A percentile compares a stretch with the other conserved stretches of the same genome.
These are phyloP conservation scores for Geophilus truncorum DNA, from an alignment of 2,888 invertebrate species.

Conservation along the genomic window DNA sequence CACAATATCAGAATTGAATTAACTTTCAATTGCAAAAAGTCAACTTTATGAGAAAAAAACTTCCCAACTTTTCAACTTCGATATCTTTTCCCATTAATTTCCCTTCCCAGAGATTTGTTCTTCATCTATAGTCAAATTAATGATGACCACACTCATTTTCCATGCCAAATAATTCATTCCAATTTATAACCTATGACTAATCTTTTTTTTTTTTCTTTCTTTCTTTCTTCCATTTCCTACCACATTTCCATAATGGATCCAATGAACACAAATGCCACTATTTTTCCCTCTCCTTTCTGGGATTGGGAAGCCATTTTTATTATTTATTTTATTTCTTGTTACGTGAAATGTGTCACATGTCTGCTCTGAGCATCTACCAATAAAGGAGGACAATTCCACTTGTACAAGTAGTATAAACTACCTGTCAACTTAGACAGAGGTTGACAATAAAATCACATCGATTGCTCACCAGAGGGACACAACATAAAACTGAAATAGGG, in stretches of 20 bases:
- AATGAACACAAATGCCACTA: too few species aligned
- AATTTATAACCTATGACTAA: background rate
- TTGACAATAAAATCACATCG: background rate
- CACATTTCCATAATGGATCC: too few species aligned
- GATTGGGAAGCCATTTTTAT: background rate
- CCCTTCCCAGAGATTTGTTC: background rate
- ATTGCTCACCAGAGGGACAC: background rate
- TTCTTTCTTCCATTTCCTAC: too few species aligned
- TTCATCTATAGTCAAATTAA: background rate
- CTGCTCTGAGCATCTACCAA: background rate
- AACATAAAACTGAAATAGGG: background rate
- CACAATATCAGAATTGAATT: background rate
- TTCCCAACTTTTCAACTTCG: background rate
- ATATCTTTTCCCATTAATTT: background rate
- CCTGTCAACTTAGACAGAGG: background rate
- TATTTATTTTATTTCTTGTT: background rate
- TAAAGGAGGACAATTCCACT: background rate
- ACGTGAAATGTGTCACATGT: background rate
- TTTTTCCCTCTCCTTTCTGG: too few species aligned
- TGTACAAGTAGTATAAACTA: background rate
- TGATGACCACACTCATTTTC: background rate
- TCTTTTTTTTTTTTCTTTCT: background rate
- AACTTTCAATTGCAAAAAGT: background rate
- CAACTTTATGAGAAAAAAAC: background rate
- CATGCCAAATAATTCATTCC: background rate